phyloP scores from a whole-genome alignment of 2,797 vertebrate genomes.

The Melanotaenia parkinsoni region DNA sequence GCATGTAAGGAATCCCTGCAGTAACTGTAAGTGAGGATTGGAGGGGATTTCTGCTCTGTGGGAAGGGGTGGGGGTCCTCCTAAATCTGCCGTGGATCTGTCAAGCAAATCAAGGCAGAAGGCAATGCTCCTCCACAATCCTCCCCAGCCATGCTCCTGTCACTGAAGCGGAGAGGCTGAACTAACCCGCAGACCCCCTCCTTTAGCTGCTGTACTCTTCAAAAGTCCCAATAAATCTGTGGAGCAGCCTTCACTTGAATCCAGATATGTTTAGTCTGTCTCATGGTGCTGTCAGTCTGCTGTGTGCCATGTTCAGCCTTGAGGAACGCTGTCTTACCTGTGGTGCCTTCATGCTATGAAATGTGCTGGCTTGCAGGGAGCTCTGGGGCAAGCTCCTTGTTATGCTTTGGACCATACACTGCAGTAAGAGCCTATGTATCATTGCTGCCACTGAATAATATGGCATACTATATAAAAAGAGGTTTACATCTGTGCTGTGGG shows the following conservation, averaged over 20 bases:
- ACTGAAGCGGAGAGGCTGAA: constrained; percentile 53
- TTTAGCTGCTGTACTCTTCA: constrained; percentile 16
- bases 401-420: constrained; percentile 6
- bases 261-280: constrained; percentile 58
- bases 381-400: constrained; percentile 29
- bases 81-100: constrained; percentile 62
- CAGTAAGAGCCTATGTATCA: background rate
- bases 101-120: constrained; percentile 68
- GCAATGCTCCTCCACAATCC: constrained; percentile 60
- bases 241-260: constrained; percentile 34
- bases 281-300: constrained; percentile 22
- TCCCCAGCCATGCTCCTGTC: constrained; percentile 51
- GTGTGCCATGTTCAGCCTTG: constrained; percentile 24
- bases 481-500: constrained; percentile 10
- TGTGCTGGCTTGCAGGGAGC: constrained; percentile 23
- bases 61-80: constrained; percentile 69
- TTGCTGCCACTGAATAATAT: background rate
- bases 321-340: constrained; percentile 44
- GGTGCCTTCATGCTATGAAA: constrained; percentile 29
- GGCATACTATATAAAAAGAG: background rate
- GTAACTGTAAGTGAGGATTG: constrained; percentile 59
- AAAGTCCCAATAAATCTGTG: constrained; percentile 35
- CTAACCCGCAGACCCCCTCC: constrained; percentile 41
- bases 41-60: constrained; percentile 70
- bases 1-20: constrained; percentile 47